Percentiles rank a stretch among this genome's conserved stretches.
Evolutionary conservation across 1,140 invertebrate species (phyloP).

Genomic region (Thalassaphorura encarpata): DNA sequence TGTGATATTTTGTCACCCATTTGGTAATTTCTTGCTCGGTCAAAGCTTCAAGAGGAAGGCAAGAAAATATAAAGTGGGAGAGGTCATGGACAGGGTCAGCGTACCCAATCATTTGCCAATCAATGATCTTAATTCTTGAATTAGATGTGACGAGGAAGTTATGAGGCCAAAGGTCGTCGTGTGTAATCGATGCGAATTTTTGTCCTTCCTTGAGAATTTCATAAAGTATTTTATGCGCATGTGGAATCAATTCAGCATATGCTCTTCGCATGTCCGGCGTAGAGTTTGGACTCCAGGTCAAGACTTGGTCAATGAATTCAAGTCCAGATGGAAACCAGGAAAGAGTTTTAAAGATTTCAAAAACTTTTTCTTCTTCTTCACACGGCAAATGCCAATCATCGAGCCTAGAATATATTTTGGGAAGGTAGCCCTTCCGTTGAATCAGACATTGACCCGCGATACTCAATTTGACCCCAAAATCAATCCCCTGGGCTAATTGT

Average conservation of each 20-base stretch:
- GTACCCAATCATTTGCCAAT: conserved; percentile 13
- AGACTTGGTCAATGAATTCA: neutral
- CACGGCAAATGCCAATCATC: neutral
- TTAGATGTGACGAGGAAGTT: neutral
- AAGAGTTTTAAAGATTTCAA: neutral
- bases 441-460: neutral
- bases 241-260: neutral
- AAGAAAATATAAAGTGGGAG: neutral
- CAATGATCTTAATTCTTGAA: conserved; percentile 2
- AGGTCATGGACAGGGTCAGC: conserved; percentile 5
- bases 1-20: too few relatives aligned
- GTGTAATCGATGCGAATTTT: neutral
- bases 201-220: neutral
- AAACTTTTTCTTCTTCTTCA: neutral
- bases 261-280: neutral
- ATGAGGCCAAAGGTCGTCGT: conserved; percentile 12
- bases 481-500: neutral
- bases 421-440: neutral
- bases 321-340: too few relatives aligned
- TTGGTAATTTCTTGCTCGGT: too few relatives aligned
- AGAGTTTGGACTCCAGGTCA: neutral
- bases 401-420: neutral
- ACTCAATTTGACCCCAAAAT: conserved; percentile 7
- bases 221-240: neutral
- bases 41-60: too few relatives aligned